A percentile compares a stretch with the other conserved stretches of the same genome.
phyloP scores from a whole-genome alignment of 2,797 vertebrate genomes.

The Micromesistius poutassou region DNA sequence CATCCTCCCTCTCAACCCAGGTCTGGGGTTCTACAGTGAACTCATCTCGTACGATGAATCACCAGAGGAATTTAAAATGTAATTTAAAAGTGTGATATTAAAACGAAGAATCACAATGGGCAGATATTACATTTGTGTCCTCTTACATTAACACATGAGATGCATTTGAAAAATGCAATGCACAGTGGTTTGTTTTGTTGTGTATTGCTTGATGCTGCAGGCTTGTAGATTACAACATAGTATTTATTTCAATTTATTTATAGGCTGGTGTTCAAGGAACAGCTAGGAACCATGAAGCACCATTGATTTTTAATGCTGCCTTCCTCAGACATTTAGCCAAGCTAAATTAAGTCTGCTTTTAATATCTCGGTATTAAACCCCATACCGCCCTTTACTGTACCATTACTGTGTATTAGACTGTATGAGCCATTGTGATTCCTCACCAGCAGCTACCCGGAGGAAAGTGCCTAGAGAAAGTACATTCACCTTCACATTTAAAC shows the following conservation, averaged over 20 bases:
- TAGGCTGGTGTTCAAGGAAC: background rate
- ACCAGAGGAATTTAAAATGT: background rate
- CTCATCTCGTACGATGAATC: background rate
- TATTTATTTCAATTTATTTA: background rate
- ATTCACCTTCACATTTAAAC: background rate
- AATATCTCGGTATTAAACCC: background rate
- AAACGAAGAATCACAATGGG: background rate
- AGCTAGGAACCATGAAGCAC: background rate
- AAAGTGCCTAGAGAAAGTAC: background rate
- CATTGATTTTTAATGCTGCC: background rate
- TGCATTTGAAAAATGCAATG: background rate
- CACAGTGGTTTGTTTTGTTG: background rate
- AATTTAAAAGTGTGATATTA: background rate
- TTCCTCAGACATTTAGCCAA: constrained; percentile 1
- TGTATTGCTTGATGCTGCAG: background rate
- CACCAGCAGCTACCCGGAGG: background rate
- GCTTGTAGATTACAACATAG: background rate
- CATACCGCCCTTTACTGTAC: background rate
- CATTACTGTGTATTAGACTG: background rate
- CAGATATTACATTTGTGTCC: background rate
- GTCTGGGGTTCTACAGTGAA: background rate
- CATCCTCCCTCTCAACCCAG: background rate
- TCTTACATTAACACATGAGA: background rate
- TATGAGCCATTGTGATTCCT: background rate
- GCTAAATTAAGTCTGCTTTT: background rate